Evolutionary conservation across 2,888 invertebrate species (phyloP), one percentile per base, ranked within the genome.

Genomic region (Eupithecia tripunctaria): DNA sequence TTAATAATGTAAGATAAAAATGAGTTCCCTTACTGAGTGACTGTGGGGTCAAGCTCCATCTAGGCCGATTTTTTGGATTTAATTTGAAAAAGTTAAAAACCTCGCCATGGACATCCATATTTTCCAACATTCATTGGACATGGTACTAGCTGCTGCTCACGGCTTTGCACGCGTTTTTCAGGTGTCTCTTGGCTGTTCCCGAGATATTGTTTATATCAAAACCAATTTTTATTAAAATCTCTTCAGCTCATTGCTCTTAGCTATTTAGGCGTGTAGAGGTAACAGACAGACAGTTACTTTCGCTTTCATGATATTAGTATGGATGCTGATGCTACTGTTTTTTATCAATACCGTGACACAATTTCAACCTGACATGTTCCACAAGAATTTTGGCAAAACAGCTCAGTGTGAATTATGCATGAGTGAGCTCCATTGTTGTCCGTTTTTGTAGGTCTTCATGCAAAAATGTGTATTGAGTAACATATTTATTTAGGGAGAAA

Each of bases 381-480:
- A 29, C 25, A 65, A 78, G 76, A 75, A 74, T 77, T 81, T 82
- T 77, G 80, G 82, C 74, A 72, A 72, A 76, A 76, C 73, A 71
- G 47, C 75, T 72, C 70, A 62, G 66, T 68, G 59, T 83, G 82
- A 79, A 84, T 84, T 77, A 84, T 82, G 76, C 78, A 84, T 84
- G 79, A 83, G 73, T 59, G 21, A 62, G 21, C 59, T 36, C 73
- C 75, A 76, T 76, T 77, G 74, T 76, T 67, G 56, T 36, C 71
- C 73, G 64, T 43, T 38, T 72, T 66, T 75, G 72, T 73, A 71
- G 67, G 71, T 64, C 72, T 69, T 36, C 71, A 68, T 73, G 74
- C 79, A 72, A 75, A 75, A 25, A 77, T 78, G 80, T 78, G 75
- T 79, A 78, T 71, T 79, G 84, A 76, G 82, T 81, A 77, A 79